Evolutionary conservation across 2,888 invertebrate genomes (phyloP), one percentile per base, ranked within the genome.

Genomic region (Brachypalpus laphriformis): DNA sequence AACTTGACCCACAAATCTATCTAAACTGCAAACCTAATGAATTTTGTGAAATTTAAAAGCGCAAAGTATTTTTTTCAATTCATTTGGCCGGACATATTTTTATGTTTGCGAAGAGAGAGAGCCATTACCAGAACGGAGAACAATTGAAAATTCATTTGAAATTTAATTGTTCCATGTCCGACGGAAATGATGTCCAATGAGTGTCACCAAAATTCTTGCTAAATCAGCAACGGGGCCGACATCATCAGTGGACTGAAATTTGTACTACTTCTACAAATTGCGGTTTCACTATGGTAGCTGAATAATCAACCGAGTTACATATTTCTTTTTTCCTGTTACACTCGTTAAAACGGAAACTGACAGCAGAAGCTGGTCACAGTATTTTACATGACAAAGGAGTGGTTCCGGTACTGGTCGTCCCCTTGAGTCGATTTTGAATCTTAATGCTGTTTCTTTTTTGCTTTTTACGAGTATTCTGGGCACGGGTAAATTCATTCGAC

Each of bases 241-340:
- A 74, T 54, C 59, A 59, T 74, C 66, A 37, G 20, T 56, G 25
- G 31, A 77, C 37, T 77, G 49, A 14, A 74, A 61, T 31, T 47
- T 47, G 34, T 72, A 65, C 65, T 71, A 34, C 22, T 45, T 54
- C 42, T 68, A 31, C 59, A 37, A 70, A 51, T 68, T 70, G 68
- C 31, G 59, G 78, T 74, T 63, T 74, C 57, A 68, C 61, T 56
- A 54, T 56, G 72, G 47, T 59, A 47, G 68, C 61, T 78, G 82
- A 78, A 78, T 83, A 83, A 77, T 83, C 78, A 83, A 78, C 78
- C 56, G 49, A 83, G 68, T 78, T 83, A 78, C 77, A 74, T 78
- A 63, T 63, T 78, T 72, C 68, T 78, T 63, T 72, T 61, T 78
- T 74, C 51, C 47, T 74, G 61, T 49, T 83, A 54, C 56, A 74